These are phyloP conservation scores for Catharus minimus DNA, from an alignment of 2,113 vertebrate species.

Conservation along the genomic window DNA sequence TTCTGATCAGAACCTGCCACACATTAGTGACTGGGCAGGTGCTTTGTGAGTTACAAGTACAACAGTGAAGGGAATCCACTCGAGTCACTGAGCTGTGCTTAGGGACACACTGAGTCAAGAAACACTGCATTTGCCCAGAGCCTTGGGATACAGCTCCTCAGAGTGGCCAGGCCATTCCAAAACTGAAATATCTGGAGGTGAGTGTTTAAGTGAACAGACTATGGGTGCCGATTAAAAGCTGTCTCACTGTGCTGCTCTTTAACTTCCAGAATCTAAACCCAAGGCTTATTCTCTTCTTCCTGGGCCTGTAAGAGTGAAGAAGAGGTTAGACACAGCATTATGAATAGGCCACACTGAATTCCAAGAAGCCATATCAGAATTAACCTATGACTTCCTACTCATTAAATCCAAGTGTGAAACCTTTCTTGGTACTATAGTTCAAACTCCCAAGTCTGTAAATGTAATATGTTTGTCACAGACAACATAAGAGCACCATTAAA, in stretches of 20 bases:
- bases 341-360: neutral
- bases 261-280: neutral
- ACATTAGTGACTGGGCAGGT: fast-evolving
- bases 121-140: neutral
- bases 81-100: fast-evolving
- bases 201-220: neutral
- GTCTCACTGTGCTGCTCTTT: neutral
- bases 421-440: neutral
- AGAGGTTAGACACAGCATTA: neutral
- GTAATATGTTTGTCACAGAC: neutral
- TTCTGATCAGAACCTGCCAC: neutral
- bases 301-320: neutral
- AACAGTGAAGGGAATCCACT: neutral
- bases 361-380: neutral
- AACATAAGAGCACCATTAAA: neutral
- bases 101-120: fast-evolving
- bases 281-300: neutral
- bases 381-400: neutral
- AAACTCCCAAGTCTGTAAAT: neutral
- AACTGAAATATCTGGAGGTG: neutral
- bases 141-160: neutral
- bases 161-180: neutral
- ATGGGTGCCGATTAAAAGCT: neutral
- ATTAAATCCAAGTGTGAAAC: neutral
- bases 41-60: neutral